Evolutionary conservation across 2,797 vertebrate species (phyloP).

Genomic region (Prunella strophiata): DNA sequence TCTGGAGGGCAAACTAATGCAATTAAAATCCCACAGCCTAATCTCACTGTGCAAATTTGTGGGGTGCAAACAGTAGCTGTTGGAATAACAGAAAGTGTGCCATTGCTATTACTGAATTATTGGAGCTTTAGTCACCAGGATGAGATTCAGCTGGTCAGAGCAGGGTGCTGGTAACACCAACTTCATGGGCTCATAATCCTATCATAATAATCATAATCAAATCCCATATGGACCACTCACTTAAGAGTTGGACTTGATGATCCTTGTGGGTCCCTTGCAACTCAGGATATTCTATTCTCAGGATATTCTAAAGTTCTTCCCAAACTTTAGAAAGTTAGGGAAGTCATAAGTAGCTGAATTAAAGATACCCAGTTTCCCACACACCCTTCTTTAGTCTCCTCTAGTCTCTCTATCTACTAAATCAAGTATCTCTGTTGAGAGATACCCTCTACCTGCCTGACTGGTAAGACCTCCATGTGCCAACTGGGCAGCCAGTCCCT

Average conservation of each 20-base stretch:
- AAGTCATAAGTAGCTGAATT: neutral
- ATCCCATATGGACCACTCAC: neutral
- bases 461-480: neutral
- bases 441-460: neutral
- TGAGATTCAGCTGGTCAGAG: neutral
- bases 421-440: neutral
- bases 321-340: neutral
- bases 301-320: no score
- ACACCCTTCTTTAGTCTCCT: neutral
- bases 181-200: no score
- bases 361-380: neutral
- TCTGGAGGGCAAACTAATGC: neutral
- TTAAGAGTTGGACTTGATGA: neutral
- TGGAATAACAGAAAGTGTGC: neutral
- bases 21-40: neutral
- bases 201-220: neutral
- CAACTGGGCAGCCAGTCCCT: neutral
- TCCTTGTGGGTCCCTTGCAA: neutral
- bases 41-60: neutral
- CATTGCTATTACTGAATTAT: neutral
- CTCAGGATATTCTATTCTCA: neutral
- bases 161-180: neutral
- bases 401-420: neutral
- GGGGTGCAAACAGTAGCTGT: neutral
- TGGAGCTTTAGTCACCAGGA: neutral